Base-by-base conservation (phyloP, 2,113 vertebrate genomes). In the Hoplias malabaricus region DNA sequence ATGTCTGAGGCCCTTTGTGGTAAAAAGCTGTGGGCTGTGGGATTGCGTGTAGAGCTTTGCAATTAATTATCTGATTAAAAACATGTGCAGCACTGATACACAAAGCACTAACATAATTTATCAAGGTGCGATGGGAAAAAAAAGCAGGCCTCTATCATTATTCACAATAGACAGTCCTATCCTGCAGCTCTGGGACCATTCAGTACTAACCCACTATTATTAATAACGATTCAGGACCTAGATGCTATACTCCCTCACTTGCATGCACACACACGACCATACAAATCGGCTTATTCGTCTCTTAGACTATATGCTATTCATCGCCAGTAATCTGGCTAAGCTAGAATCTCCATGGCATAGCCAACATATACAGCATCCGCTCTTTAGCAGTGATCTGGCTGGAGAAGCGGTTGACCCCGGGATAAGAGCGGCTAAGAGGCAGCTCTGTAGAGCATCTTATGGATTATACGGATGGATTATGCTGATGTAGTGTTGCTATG, bases 51-150 rank as follows among this genome's bases (percentile, higher is more conserved):
- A 42, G 40, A 19, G 34, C 5, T 33, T 68, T 67, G 5, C 40
- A 31, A 67, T 54, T 11, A 76, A 76, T 57, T 27, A 67, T 36
- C 23, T 56, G 25, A 75, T 65, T 53, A 27, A 54, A 75, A 42
- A 40, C 23, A 23, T 34, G 62, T n/a, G 23, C 21, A 75, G 38
- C 4, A n/a, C 33, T 33, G 8, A 56, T 42, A 16, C 14, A 66
- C 43, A 75, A 66, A n/a, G 66, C 42, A 0, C 31, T 48, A 38
- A 14, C 12, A 42, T 19, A n/a, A 54, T 42, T 67, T 38, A 42
- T 75, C 48, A 56, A 31, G 5, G 8, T 67, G 10, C 25, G 25
- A 11, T 66, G 1, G 38, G 56, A 68, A 46, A 38, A 76, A 43
- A 14, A 65, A 65, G 1, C 43, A n/a, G 1, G 1, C 10, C 7